Evolutionary conservation across 1,140 invertebrate species (phyloP).

Genomic region (Zaprionus vittiger): DNA sequence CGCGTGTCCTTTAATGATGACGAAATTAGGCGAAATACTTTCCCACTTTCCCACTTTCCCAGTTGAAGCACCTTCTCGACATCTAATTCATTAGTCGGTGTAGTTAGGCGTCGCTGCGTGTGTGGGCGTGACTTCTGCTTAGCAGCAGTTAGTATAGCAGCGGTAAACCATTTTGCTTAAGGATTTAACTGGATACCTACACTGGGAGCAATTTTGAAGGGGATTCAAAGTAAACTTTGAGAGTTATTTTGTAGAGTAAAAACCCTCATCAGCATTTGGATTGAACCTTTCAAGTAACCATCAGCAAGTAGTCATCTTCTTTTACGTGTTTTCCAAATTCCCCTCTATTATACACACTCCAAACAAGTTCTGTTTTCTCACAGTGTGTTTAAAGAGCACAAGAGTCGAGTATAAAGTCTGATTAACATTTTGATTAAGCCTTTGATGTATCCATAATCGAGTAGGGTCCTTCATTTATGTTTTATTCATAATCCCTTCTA

Average conservation of each 20-base stretch:
- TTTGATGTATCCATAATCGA: too few species aligned
- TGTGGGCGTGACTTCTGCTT: conserved; percentile 20
- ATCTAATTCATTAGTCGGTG: conserved; percentile 53
- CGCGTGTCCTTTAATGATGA: conserved; percentile 62
- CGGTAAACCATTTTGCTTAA: neutral
- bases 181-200: neutral
- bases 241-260: neutral
- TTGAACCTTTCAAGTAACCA: too few species aligned
- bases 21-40: conserved; percentile 38
- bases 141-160: conserved; percentile 30
- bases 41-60: conserved; percentile 7
- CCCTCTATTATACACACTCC: too few species aligned
- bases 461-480: too few species aligned
- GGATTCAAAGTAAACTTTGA: neutral
- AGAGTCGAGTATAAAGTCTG: too few species aligned
- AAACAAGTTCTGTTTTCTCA: too few species aligned
- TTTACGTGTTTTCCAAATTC: too few species aligned
- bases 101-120: conserved; percentile 7
- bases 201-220: neutral
- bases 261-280: neutral
- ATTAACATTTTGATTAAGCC: too few species aligned
- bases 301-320: too few species aligned
- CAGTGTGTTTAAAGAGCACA: too few species aligned
- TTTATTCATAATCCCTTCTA: too few species aligned
- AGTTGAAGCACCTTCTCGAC: conserved; percentile 18